Evolutionary conservation across 2,888 invertebrate species (phyloP), one percentile per base, ranked within the genome.

Genomic region (Mythimna loreyi): DNA sequence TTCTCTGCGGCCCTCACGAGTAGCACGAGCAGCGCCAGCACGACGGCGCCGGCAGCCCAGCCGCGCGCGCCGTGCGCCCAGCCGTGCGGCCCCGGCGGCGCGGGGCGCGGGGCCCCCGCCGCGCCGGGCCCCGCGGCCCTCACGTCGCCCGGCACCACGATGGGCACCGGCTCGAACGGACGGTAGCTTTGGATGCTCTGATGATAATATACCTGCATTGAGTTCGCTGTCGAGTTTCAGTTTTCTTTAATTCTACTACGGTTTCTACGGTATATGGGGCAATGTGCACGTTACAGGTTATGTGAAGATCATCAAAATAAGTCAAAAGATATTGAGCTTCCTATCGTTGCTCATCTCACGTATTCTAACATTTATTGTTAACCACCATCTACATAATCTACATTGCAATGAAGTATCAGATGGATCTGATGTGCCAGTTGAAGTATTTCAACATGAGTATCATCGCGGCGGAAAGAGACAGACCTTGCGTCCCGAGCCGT

Each of bases 1-100:
- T 86, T 87, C 81, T 92, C 93, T 0, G 90, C 85, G n/a, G 86
- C 86, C 0, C 91, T 75, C 49, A 91, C 88, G 11, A 93, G 72
- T 25, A 93, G 76, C 58, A 92, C 82, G 11, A 92, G 82, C 23
- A 89, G 84, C 9, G 88, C 88, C 62, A 94, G 85, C 67, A 93
- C 80, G 70, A 90, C 76, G 3, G 89, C 88, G 43, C 90, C 92
- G 8, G 86, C 87, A 36, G 87, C 90, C 92, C 92, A 91, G 33
- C 90, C 89, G 56, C 89, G 67, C 40, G 67, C 67, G 47, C 75
- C 67, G 16, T 43, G 9, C 25, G 66, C 36, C 53, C 64, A 67
- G 56, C 62, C 13, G 62, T 67, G 67, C 25, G 11, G 21, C 5
- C 13, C 16, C 6, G 69, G 25, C 21, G 59, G 71, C 23, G 19